phyloP scores from a whole-genome alignment of 2,888 invertebrate genomes.

The Xestia ashworthii region DNA sequence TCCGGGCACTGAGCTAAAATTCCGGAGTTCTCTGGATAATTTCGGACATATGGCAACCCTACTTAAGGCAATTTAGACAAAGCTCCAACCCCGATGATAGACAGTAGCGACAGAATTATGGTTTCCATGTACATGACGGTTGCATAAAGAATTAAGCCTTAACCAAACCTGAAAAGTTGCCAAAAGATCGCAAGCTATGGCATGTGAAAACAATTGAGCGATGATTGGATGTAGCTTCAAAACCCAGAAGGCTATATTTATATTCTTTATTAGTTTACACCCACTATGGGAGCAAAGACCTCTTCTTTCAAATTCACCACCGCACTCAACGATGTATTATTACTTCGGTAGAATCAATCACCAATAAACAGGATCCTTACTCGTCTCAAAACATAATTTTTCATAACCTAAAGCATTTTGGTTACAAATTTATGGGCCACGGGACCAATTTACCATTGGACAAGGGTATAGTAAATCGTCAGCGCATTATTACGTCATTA shows the following conservation, averaged over 20 bases:
- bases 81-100: neutral
- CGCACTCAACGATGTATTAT: slow-evolving; percentile 39
- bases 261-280: slow-evolving; percentile 30
- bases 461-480: slow-evolving; percentile 76
- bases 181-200: neutral
- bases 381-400: slow-evolving; percentile 69
- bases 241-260: slow-evolving; percentile 24
- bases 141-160: neutral
- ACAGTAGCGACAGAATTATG: neutral
- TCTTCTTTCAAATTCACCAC: slow-evolving; percentile 18
- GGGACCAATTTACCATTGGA: slow-evolving; percentile 74
- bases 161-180: neutral
- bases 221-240: neutral
- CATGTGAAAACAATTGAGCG: neutral
- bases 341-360: slow-evolving; percentile 52
- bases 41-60: neutral
- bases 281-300: slow-evolving; percentile 45
- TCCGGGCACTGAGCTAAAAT: neutral
- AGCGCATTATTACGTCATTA: slow-evolving; percentile 86
- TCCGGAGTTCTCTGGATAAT: neutral
- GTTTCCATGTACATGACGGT: neutral
- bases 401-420: slow-evolving; percentile 65
- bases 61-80: neutral
- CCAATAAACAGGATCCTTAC: slow-evolving; percentile 60
- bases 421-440: slow-evolving; percentile 65